Percentiles rank a stretch among this genome's conserved stretches.
phyloP scores from a whole-genome alignment of 1,140 invertebrate species.

The Zaprionus vittiger region DNA sequence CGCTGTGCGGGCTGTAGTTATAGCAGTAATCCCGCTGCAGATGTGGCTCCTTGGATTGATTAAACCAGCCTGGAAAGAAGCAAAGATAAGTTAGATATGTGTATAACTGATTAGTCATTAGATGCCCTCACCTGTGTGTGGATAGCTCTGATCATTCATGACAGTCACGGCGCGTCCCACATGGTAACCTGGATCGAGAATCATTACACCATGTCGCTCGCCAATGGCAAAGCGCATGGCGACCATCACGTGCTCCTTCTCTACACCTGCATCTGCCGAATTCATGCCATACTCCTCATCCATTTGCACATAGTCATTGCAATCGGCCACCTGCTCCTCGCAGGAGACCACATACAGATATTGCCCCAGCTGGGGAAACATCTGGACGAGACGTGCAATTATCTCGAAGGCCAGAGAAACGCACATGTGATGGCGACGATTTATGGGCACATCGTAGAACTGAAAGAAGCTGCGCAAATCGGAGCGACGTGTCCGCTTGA shows the following conservation, averaged over 20 bases:
- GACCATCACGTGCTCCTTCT: slow-evolving; percentile 96
- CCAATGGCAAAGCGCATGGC: slow-evolving; percentile 90
- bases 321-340: slow-evolving; percentile 92
- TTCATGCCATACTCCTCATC: slow-evolving; percentile 86
- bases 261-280: slow-evolving; percentile 87
- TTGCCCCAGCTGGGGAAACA: slow-evolving; percentile 88
- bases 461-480: slow-evolving; percentile 89
- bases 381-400: slow-evolving; percentile 86
- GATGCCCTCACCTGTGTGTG: slow-evolving; percentile 88
- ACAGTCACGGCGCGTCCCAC: slow-evolving; percentile 93
- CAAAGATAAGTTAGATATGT: neutral
- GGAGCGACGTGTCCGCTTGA: slow-evolving; percentile 86
- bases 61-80: slow-evolving; percentile 88
- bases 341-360: slow-evolving; percentile 92
- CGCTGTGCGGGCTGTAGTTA: slow-evolving; percentile 87
- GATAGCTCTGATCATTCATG: slow-evolving; percentile 93
- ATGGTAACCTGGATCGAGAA: slow-evolving; percentile 96
- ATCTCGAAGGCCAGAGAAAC: slow-evolving; percentile 94
- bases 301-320: slow-evolving; percentile 87
- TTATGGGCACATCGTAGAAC: slow-evolving; percentile 91
- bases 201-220: slow-evolving; percentile 89
- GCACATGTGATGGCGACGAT: slow-evolving; percentile 92
- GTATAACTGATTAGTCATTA: too few relatives aligned
- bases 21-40: slow-evolving; percentile 93
- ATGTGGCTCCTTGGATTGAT: slow-evolving; percentile 89